Conservation (phyloP, 2,113 vertebrate genomes). For the Oplegnathus fasciatus region DNA sequence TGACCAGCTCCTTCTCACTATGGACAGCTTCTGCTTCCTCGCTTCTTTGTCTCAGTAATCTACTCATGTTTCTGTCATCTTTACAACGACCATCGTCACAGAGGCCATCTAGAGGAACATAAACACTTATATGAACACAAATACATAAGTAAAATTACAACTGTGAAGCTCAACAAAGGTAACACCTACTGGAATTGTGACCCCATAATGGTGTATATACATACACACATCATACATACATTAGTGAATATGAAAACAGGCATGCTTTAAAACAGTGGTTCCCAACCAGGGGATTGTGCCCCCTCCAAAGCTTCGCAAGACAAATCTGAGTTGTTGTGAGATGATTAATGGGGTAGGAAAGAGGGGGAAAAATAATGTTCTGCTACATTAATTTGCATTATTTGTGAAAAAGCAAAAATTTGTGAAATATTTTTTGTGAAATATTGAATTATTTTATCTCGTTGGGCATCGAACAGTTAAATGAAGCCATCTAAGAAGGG, state of each 20-base stretch:
- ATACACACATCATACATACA: neutral
- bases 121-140: neutral
- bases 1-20: slow-evolving; percentile 12
- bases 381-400: too few relatives aligned
- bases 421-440: too few relatives aligned
- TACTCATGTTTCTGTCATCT: slow-evolving; percentile 28
- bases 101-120: slow-evolving; percentile 24
- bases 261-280: too few relatives aligned
- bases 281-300: too few relatives aligned
- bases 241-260: neutral
- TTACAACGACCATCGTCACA: slow-evolving; percentile 59
- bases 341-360: too few relatives aligned
- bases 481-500: neutral
- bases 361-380: too few relatives aligned
- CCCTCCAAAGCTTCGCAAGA: too few relatives aligned
- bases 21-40: slow-evolving; percentile 26
- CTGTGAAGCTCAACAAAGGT: neutral
- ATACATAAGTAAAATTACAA: neutral
- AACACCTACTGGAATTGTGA: neutral
- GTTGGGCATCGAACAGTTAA: neutral
- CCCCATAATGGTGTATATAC: neutral
- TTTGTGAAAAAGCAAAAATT: too few relatives aligned
- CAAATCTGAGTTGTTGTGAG: too few relatives aligned
- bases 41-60: neutral
- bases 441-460: too few relatives aligned